Conservation (phyloP, 2,797 vertebrate genomes). For the Pipistrellus pipistrellus region DNA sequence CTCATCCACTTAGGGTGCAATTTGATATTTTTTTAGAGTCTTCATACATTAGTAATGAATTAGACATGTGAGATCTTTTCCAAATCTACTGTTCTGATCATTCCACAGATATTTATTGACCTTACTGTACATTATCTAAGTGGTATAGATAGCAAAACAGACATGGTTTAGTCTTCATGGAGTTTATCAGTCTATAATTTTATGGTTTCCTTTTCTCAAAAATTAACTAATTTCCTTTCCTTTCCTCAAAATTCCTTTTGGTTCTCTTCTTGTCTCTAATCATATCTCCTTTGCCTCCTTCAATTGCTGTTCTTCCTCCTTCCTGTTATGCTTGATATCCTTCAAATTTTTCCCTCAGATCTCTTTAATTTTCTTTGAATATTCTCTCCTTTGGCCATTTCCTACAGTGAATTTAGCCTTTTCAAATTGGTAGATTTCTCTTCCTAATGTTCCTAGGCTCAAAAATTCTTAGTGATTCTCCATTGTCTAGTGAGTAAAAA, state of each 20-base stretch:
- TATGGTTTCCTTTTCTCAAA: slow-evolving; percentile 10
- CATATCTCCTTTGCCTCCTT: not conserved
- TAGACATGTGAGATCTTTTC: not conserved
- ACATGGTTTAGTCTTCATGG: not conserved
- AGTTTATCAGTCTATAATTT: not conserved
- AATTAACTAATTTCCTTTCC: not conserved
- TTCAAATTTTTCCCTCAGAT: not conserved
- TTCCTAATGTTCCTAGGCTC: not conserved
- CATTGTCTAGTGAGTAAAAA: not conserved
- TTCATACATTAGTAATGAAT: not conserved
- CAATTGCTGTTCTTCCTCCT: not conserved
- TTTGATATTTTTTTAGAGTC: not conserved
- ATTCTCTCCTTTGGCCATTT: not conserved
- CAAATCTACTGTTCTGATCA: not conserved
- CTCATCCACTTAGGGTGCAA: not conserved
- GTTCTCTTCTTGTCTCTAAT: not conserved
- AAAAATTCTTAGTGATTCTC: not conserved
- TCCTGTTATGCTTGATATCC: not conserved
- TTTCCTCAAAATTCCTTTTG: slow-evolving; percentile 24
- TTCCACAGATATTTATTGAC: slow-evolving; percentile 1
- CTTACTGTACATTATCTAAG: not conserved
- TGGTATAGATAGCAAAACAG: not conserved
- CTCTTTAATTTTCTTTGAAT: not conserved
- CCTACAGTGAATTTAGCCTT: not conserved
- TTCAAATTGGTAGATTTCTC: not conserved